A percentile compares a stretch with the other conserved stretches of the same genome.
phyloP scores from a whole-genome alignment of 2,797 vertebrate species.

The Alosa sapidissima region DNA sequence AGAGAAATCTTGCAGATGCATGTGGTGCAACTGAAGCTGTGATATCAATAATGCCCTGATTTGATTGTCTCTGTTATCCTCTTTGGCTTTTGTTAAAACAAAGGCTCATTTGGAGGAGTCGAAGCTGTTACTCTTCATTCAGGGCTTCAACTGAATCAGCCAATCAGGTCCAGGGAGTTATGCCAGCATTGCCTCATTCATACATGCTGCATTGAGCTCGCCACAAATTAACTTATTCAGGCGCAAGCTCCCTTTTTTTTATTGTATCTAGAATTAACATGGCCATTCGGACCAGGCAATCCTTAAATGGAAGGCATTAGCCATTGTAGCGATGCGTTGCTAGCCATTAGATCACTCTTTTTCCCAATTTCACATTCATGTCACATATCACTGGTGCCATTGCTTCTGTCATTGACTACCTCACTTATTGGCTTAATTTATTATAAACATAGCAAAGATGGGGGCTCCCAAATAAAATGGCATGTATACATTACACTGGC shows the following conservation, averaged over 20 bases:
- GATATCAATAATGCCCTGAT: neutral
- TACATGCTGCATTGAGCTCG: constrained; percentile 16
- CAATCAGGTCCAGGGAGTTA: neutral
- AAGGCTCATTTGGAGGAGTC: constrained; percentile 13
- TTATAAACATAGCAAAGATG: constrained; percentile 59
- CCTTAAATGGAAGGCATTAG: constrained; percentile 34
- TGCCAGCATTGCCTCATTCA: neutral
- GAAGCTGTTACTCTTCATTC: constrained; percentile 9
- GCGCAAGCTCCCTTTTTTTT: constrained; percentile 38
- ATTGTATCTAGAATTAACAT: constrained; percentile 46
- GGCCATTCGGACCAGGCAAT: constrained; percentile 41
- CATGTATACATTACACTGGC: constrained; percentile 61
- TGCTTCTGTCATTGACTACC: constrained; percentile 61
- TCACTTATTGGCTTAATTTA: constrained; percentile 67
- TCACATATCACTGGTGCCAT: constrained; percentile 39
- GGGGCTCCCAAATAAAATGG: constrained; percentile 58
- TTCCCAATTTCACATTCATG: constrained; percentile 49
- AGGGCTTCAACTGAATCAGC: constrained; percentile 18
- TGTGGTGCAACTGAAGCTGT: neutral
- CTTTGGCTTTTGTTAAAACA: constrained; percentile 15
- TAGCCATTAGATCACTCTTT: constrained; percentile 41
- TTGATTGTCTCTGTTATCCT: constrained; percentile 15
- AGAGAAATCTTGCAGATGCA: neutral
- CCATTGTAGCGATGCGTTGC: constrained; percentile 32
- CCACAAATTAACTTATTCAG: constrained; percentile 37